Evolutionary conservation across 2,797 vertebrate genomes (phyloP), one percentile per base, ranked within the genome.

Genomic region (Notoglanidium macrostoma): DNA sequence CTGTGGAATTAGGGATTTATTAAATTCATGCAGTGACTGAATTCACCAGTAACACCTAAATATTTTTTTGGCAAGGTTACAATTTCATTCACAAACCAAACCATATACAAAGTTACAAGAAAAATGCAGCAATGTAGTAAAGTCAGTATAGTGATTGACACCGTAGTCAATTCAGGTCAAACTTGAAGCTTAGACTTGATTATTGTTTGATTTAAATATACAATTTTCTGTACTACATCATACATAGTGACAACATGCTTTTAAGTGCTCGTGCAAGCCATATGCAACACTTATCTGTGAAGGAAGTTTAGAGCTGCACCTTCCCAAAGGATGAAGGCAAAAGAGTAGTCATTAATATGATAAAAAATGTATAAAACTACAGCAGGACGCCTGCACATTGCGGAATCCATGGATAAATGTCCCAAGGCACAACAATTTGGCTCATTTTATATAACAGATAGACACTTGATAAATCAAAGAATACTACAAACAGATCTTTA

Each of bases 341-440:
- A 54, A 85, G 44, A 80, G 63, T 78, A 87, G 65, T 79, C 49
- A 44, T 89, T 67, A 86, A 85, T 82, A 87, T 46, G 70, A 61
- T 49, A 65, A 54, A 74, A 84, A 49, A 44, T 55, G 54, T 73
- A 77, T 54, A 86, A 73, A 81, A 79, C 57, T 67, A 86, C 77
- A 80, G 61, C 32, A 81, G 35, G 78, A 88, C 11, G 54, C 73
- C 86, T 76, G 81, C 54, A 74, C 85, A 35, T 73, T 83, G 57
- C 68, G 85, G 79, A 90, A 86, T 83, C 88, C 89, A 89, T 91
- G 89, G 91, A 94, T 89, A 90, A 93, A 92, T 88, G 89, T 88
- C 90, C 85, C 94, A 96, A 96, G 95, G 95, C 95, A 96, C 95
- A 93, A 90, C 85, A 90, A 93, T 95, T 95, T 94, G 89, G 90